Base-by-base conservation (phyloP, 2,113 vertebrate genomes). In the Recurvirostra avosetta region DNA sequence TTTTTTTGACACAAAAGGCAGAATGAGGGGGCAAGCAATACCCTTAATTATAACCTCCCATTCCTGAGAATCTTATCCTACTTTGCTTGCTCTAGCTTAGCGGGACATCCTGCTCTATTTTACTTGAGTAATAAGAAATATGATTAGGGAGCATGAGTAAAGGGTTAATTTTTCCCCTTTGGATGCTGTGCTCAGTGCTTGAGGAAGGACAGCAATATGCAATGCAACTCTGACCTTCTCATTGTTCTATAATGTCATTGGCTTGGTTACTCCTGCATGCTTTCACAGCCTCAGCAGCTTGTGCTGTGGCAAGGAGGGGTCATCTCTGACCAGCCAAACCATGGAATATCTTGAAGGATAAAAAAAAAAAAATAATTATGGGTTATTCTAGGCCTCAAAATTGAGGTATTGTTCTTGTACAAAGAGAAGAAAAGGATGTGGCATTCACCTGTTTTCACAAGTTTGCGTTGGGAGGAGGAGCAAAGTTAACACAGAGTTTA, bases 141-240 rank as follows among this genome's bases (percentile, higher is more conserved):
- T 45, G 40, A 61, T 77, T 81, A 71, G 21, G 36, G 40, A 77
- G 9, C 52, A 70, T 27, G 50, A 77, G 41, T 32, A 67, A 95
- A 94, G 93, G 96, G 96, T 97, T 98, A 98, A 98, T 94, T 96
- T 97, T 93, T 63, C 79, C 91, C 43, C 55, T 87, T 94, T 86
- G 53, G 90, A 82, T 88, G 81, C 49, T 32, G 73, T 41, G 55
- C 61, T 49, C 49, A 55, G 45, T 77, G 95, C 91, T 96, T 88
- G 70, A 87, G 91, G 91, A 95, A 94, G 71, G 91, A 88, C 53
- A 88, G 62, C 72, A 63, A 63, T 93, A 83, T 80, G 67, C 66
- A 76, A 91, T 91, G 56, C 53, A 77, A 43, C 52, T 93, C 63
- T 94, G 94, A 88, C 97, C 86, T 97, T 93, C 95, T 94, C 71